A percentile compares a stretch with the other conserved stretches of the same genome.
phyloP scores from a whole-genome alignment of 2,888 invertebrate species.

The Aphodius sticticus region DNA sequence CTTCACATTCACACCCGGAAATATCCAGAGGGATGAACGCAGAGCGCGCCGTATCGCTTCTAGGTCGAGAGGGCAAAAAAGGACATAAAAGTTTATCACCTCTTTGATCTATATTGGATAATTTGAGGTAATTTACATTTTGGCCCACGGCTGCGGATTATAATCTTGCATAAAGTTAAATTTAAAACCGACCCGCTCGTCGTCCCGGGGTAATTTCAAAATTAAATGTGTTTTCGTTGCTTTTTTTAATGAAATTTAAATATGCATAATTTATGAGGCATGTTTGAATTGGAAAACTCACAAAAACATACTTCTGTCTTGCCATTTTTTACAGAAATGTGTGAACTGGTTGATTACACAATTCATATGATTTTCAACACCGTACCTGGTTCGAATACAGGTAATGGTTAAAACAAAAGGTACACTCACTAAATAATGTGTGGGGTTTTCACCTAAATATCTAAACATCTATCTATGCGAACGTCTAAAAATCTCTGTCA shows the following conservation, averaged over 20 bases:
- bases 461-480: too few species aligned
- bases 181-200: neutral
- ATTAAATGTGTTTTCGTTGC: conserved; percentile 4
- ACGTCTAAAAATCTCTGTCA: too few species aligned
- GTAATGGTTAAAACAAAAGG: too few species aligned
- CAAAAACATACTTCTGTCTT: neutral
- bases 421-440: neutral
- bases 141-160: conserved; percentile 4
- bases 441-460: too few species aligned
- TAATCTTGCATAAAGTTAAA: conserved; percentile 4
- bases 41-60: neutral
- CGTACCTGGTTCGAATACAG: neutral
- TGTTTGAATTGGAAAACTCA: neutral
- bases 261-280: neutral
- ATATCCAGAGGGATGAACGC: neutral
- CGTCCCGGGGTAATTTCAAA: neutral
- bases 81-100: conserved; percentile 4
- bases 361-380: neutral
- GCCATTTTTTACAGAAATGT: too few species aligned
- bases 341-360: too few species aligned
- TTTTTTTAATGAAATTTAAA: conserved; percentile 4
- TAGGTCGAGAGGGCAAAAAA: conserved; percentile 4
- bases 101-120: conserved; percentile 4
- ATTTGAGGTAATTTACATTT: conserved; percentile 4
- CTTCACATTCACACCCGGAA: neutral